Base-by-base conservation (phyloP, 2,797 vertebrate genomes). In the Notamacropus eugenii region DNA sequence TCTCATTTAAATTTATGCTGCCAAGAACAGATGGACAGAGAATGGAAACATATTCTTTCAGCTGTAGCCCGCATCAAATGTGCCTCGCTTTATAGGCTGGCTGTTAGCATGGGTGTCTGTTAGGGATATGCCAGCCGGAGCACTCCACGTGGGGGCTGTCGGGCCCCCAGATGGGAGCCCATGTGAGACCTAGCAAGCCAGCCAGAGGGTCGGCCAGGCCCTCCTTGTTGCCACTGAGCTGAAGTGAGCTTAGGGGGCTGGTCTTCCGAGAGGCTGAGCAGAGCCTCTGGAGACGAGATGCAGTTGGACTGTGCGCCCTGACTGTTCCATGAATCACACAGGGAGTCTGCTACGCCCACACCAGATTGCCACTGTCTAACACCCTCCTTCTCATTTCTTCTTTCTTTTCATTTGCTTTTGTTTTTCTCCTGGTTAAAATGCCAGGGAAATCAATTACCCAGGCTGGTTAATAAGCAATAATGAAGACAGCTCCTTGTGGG, bases 41-140 rank as follows among this genome's bases (percentile, higher is more conserved):
- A 98, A 98, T 98, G 97, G 95, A 98, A 98, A 97, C 90, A 93
- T 97, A 97, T 98, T 97, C 98, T 98, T 98, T 98, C 97, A 98
- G 96, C 96, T 97, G 94, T 96, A 96, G 96, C 96, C 93, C 93
- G 94, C 67, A 90, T 94, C 92, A 98, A 97, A 97, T 97, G 96
- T 97, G 96, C 97, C 97, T 98, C 95, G 92, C 95, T 98, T 98
- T 97, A 95, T 93, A 97, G 93, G 96, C 58, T 97, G 95, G 93
- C 94, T 98, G 96, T 96, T 98, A 98, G 97, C 93, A 97, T 91
- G 59, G 55, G 12, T 62, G 92, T 97, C 98, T 98, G 95, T 95
- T 94, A 98, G 98, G 97, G 96, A 97, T 95, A 96, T 13, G 27
- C 95, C 98, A 94, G 97, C 97, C 0, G 1, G 67, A 97, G 94